A percentile compares a stretch with the other conserved stretches of the same genome.
Evolutionary conservation across 2,888 invertebrate species (phyloP).

Genomic region (Myopa testacea): DNA sequence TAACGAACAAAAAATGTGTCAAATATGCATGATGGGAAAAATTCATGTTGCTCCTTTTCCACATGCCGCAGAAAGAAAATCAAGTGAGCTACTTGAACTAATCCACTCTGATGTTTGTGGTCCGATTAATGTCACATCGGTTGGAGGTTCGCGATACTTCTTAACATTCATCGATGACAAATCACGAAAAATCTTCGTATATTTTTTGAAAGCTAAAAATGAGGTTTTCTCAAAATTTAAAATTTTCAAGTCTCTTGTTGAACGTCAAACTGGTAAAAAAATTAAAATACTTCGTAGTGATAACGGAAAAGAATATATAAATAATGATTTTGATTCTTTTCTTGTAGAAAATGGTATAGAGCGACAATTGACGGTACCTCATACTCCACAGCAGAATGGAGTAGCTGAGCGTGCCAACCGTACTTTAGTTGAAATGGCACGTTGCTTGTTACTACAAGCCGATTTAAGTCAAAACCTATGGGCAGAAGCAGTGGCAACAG

Average conservation of each 20-base stretch:
- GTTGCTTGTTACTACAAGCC: not conserved
- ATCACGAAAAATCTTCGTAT: constrained; percentile 17
- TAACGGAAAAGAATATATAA: too few relatives aligned
- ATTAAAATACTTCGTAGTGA: constrained; percentile 26
- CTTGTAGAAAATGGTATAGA: not conserved
- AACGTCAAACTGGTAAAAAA: constrained; percentile 29
- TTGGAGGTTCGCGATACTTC: too few relatives aligned
- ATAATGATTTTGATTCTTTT: not conserved
- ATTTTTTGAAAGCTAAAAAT: constrained; percentile 37
- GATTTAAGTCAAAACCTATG: not conserved
- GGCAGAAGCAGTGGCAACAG: not conserved
- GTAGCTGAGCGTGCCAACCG: not conserved
- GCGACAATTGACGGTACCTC: not conserved
- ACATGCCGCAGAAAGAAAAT: constrained; percentile 1
- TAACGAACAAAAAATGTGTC: not conserved
- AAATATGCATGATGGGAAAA: constrained; percentile 7
- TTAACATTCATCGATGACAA: not conserved
- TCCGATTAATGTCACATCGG: too few relatives aligned
- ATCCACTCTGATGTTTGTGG: not conserved
- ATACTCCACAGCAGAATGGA: not conserved
- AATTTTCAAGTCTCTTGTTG: constrained; percentile 37
- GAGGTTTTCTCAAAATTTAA: constrained; percentile 35
- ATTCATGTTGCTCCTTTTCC: constrained; percentile 12
- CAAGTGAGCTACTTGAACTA: constrained; percentile 8
- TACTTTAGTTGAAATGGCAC: not conserved